Conservation (phyloP, 2,113 vertebrate species). For the Mesoclemmys tuberculata region DNA sequence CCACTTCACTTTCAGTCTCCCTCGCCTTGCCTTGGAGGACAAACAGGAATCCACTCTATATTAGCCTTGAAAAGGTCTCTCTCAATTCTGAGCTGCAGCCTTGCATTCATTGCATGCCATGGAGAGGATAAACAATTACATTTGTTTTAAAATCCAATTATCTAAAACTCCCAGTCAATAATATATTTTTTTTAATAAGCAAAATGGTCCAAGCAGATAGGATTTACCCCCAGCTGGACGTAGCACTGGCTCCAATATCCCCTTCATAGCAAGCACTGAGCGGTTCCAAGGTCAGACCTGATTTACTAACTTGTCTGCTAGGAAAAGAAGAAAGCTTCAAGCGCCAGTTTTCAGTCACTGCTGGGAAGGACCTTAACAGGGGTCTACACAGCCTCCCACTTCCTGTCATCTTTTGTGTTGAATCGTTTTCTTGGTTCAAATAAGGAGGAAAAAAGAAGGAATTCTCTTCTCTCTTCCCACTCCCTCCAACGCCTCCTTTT, state of each 20-base stretch:
- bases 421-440: background rate
- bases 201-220: background rate
- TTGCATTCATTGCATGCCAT: rapidly evolving
- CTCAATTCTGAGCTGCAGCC: background rate
- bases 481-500: background rate
- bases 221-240: background rate
- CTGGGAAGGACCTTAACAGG: background rate
- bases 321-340: background rate
- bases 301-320: rapidly evolving
- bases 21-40: background rate
- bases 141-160: slow-evolving; percentile 38
- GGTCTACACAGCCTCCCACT: background rate
- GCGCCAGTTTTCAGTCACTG: background rate
- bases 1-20: background rate
- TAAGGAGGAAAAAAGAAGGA: background rate
- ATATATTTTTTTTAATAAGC: background rate
- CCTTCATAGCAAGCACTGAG: background rate
- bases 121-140: background rate
- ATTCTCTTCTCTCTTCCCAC: background rate
- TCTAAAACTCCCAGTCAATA: slow-evolving; percentile 22
- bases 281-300: rapidly evolving
- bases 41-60: background rate
- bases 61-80: slow-evolving; percentile 29
- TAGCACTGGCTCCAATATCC: too few species aligned
- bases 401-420: background rate